Evolutionary conservation across 2,797 vertebrate species (phyloP).

Genomic region (Eurystomus glaucurus): DNA sequence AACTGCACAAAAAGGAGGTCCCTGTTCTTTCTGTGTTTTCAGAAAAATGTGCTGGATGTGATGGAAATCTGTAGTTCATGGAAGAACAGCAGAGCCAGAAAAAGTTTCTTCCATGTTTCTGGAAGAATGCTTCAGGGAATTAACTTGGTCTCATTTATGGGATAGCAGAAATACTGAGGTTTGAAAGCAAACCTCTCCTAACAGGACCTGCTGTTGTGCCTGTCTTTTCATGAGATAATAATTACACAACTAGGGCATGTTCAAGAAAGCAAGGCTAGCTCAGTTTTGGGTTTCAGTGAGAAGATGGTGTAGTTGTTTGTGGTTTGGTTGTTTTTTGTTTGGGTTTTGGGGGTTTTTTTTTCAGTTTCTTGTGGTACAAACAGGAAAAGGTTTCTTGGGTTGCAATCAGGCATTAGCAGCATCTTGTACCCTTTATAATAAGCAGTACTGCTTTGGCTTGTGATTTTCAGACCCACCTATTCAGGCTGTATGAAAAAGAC

Average conservation of each 20-base stretch:
- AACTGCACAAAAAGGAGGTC: background rate
- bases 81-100: background rate
- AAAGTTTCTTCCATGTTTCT: background rate
- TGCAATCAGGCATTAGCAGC: background rate
- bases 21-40: background rate
- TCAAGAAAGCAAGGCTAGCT: background rate
- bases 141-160: background rate
- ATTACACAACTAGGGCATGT: background rate
- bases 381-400: background rate
- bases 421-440: background rate
- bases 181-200: background rate
- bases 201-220: background rate
- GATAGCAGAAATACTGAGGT: background rate
- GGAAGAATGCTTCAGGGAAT: background rate
- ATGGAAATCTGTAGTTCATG: background rate
- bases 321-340: no score
- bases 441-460: background rate
- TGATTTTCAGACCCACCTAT: background rate
- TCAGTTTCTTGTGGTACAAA: background rate
- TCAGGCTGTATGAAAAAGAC: background rate
- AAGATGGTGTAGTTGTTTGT: rapidly evolving
- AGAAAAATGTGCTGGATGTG: background rate
- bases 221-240: background rate
- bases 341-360: background rate
- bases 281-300: background rate